phyloP scores from a whole-genome alignment of 2,888 invertebrate genomes.

The Cephus nigrinus region DNA sequence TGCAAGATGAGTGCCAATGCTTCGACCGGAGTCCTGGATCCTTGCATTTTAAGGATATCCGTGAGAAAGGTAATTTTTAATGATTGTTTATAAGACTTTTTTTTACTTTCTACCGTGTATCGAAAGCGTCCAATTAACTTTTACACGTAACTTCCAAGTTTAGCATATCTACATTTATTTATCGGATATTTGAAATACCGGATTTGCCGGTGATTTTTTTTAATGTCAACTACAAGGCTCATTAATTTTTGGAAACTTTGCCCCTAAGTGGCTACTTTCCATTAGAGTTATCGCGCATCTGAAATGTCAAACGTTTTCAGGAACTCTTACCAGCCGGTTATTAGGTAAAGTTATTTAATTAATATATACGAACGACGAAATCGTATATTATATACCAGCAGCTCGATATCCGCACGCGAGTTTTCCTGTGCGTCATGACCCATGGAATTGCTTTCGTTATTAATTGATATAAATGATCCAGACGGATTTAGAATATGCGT shows the following conservation, averaged over 20 bases:
- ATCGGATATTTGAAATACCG: background rate
- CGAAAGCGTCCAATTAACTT: background rate
- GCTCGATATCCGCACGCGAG: background rate
- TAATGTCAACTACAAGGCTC: background rate
- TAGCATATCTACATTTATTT: background rate
- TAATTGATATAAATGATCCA: background rate
- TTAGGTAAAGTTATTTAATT: background rate
- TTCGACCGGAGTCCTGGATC: constrained; percentile 93
- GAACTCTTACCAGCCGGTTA: background rate
- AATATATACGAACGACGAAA: background rate
- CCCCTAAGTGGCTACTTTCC: background rate
- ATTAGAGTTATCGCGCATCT: background rate
- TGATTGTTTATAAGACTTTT: background rate
- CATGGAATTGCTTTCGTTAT: background rate
- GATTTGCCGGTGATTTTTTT: background rate
- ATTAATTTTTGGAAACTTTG: background rate
- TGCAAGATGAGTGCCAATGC: constrained; percentile 98
- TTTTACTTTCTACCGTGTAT: background rate
- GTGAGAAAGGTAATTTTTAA: constrained; percentile 82
- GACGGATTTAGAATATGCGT: background rate
- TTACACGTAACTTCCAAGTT: background rate
- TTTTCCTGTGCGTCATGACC: too few relatives aligned
- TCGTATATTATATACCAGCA: background rate
- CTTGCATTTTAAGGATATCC: constrained; percentile 92
- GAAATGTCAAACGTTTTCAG: background rate